Evolutionary conservation across 1,140 invertebrate species (phyloP).

Genomic region (Anastrepha ludens): DNA sequence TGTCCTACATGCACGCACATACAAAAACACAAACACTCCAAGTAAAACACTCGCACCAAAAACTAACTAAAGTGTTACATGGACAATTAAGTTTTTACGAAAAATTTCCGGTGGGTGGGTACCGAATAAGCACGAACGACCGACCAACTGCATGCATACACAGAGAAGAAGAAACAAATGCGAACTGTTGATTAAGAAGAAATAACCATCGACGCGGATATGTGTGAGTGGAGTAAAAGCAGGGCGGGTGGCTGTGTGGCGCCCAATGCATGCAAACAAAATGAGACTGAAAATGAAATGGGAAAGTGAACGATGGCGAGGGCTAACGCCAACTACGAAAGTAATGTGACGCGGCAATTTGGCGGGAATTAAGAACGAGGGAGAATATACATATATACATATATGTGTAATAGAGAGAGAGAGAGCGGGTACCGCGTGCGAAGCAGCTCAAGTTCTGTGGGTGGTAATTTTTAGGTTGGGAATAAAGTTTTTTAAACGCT

Average conservation of each 20-base stretch:
- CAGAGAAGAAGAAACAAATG: slow-evolving; percentile 14
- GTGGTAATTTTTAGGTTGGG: not conserved
- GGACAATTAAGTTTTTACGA: slow-evolving; percentile 54
- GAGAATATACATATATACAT: not conserved
- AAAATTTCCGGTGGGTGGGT: slow-evolving; percentile 53
- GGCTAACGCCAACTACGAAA: not conserved
- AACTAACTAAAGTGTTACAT: slow-evolving; percentile 54
- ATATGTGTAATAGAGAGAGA: not conserved
- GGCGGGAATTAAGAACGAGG: not conserved
- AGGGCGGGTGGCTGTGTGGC: not conserved
- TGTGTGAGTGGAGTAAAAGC: not conserved
- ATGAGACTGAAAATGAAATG: slow-evolving; percentile 3
- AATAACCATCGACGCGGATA: not conserved
- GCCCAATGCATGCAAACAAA: not conserved
- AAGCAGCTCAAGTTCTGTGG: not conserved
- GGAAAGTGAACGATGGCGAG: not conserved
- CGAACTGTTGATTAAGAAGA: slow-evolving; percentile 48
- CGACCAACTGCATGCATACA: not conserved
- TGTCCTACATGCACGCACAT: not conserved
- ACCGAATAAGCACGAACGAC: slow-evolving; percentile 13
- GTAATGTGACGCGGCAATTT: slow-evolving; percentile 32
- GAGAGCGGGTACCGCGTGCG: not conserved
- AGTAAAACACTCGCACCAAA: slow-evolving; percentile 48
- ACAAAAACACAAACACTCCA: not conserved
- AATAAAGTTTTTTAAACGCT: not conserved